Base-by-base conservation (phyloP, 2,113 vertebrate genomes). In the Erythrolamprus reginae region DNA sequence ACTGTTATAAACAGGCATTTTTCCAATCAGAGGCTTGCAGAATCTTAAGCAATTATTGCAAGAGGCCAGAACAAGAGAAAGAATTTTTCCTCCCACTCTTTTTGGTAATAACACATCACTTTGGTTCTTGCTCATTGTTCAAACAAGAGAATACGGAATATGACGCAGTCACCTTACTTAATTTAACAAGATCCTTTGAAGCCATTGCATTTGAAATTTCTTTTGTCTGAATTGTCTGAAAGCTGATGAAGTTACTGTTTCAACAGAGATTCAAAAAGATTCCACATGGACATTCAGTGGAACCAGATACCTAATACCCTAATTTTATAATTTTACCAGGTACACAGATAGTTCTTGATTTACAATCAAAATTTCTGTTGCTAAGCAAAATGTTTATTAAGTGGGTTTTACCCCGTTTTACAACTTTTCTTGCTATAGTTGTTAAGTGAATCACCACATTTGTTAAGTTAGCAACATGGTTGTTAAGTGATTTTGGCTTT, bases 131-230 rank as follows among this genome's bases (percentile, higher is more conserved):
- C 95, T 93, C 82, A 84, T 94, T 93, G 89, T 88, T 89, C 92
- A 93, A 88, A 92, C 86, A 33, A 88, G 92, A 48, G 48, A 70
- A 82, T 93, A 89, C 88, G 33, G 12, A 90, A 93, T 93, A 92
- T 61, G 88, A 91, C 89, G 90, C 85, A 93, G 83, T 94, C 94
- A 91, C 93, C 94, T 93, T 91, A 94, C 93, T 93, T 92, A 96
- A 91, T 87, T 88, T 82, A 89, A 24, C 89, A 91, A 58, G 82
- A 90, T 94, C 84, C 28, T 91, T 94, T 92, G 5, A 88, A 91
- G 26, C 90, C 88, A 23, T 3, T 84, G 88, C 88, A 83, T 89
- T 51, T 87, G 91, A 91, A 93, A 92, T 51, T 93, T 65, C 85
- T 82, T 95, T 91, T 92, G 93, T 92, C 95, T 70, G 58, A 90